These are phyloP conservation scores for Dolichoris vasculosae DNA, from an alignment of 1,140 invertebrate species.

Conservation along the genomic window DNA sequence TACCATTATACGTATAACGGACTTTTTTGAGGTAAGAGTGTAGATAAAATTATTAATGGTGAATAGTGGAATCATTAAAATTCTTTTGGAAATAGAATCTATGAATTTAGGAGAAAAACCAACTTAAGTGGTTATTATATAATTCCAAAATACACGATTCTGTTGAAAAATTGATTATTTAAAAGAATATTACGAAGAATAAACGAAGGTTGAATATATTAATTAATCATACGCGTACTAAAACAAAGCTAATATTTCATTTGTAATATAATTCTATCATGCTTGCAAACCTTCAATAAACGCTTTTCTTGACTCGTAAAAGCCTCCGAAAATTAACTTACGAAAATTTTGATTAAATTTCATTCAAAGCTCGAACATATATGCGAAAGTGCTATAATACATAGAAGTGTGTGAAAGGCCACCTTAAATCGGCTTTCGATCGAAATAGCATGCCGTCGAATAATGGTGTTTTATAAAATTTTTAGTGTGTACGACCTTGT, in stretches of 20 bases:
- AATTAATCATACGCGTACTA: not conserved
- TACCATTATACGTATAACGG: too few species aligned
- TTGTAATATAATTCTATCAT: not conserved
- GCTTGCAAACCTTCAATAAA: not conserved
- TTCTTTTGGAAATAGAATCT: too few species aligned
- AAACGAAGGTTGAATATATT: not conserved
- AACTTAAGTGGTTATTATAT: too few species aligned
- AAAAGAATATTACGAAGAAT: too few species aligned
- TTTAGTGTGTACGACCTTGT: not conserved
- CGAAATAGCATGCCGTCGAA: conserved; percentile 30
- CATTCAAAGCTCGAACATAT: not conserved
- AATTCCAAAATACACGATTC: too few species aligned
- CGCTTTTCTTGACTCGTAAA: not conserved
- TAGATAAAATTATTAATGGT: too few species aligned
- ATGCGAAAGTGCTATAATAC: not conserved
- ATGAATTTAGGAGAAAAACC: too few species aligned
- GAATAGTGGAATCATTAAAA: too few species aligned
- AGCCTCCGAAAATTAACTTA: not conserved
- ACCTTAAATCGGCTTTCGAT: conserved; percentile 26
- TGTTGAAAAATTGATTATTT: too few species aligned
- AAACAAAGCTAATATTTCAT: not conserved
- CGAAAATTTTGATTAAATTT: conserved; percentile 15
- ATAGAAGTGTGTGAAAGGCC: not conserved
- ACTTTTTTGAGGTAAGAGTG: too few species aligned
- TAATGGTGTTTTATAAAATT: conserved; percentile 45